Evolutionary conservation across 2,888 invertebrate genomes (phyloP).

Genomic region (Papilio gigon): DNA sequence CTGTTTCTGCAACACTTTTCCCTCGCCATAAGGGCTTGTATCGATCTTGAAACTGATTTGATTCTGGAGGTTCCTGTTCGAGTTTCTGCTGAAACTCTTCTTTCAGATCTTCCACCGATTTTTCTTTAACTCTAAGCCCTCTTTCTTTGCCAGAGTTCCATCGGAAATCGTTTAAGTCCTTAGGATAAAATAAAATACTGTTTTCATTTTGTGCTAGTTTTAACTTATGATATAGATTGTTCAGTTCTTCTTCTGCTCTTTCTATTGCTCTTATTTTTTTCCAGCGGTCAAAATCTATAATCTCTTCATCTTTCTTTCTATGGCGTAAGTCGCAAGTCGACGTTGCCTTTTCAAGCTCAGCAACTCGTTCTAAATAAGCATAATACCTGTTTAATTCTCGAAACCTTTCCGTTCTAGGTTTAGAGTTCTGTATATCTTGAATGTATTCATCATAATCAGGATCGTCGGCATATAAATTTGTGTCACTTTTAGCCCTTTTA

Average conservation of each 20-base stretch:
- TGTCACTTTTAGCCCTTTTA: slow-evolving; percentile 66
- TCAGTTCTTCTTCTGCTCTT: slow-evolving; percentile 91
- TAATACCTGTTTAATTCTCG: slow-evolving; percentile 93
- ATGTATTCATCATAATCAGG: slow-evolving; percentile 87
- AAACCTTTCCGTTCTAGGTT: slow-evolving; percentile 89
- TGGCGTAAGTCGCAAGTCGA: slow-evolving; percentile 87
- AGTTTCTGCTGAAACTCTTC: slow-evolving; percentile 87
- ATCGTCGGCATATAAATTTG: slow-evolving; percentile 71
- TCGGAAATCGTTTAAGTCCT: slow-evolving; percentile 86
- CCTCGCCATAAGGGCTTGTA: slow-evolving; percentile 93
- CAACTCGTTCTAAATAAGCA: slow-evolving; percentile 91
- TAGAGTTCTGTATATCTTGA: slow-evolving; percentile 84
- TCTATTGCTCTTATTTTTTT: slow-evolving; percentile 89
- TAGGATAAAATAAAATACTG: slow-evolving; percentile 91
- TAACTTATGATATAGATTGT: slow-evolving; percentile 88
- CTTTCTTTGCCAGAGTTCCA: slow-evolving; percentile 90
- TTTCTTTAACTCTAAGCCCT: slow-evolving; percentile 90
- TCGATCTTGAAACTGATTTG: slow-evolving; percentile 83
- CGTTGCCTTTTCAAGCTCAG: slow-evolving; percentile 89
- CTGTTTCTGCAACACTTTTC: slow-evolving; percentile 90
- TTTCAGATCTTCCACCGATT: slow-evolving; percentile 93
- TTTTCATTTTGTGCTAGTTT: slow-evolving; percentile 90
- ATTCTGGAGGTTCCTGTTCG: slow-evolving; percentile 75
- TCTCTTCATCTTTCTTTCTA: slow-evolving; percentile 88
- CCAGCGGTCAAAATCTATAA: slow-evolving; percentile 94